Evolutionary conservation across 2,888 invertebrate genomes (phyloP), one percentile per base, ranked within the genome.

Genomic region (Frankliniella intonsa): DNA sequence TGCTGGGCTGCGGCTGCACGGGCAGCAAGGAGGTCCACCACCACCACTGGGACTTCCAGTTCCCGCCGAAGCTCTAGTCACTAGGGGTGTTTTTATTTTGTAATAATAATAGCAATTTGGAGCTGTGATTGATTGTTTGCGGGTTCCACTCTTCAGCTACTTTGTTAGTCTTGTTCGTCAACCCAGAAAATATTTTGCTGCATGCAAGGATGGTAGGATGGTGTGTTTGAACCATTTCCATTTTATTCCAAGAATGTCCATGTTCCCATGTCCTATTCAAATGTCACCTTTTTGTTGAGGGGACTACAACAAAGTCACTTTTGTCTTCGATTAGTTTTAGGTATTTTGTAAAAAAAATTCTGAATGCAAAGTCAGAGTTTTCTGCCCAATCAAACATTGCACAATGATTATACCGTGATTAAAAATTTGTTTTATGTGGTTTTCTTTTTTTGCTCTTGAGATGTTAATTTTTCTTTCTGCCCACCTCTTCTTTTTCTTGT

Each of bases 41-140:
- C 85, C 94, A 95, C 87, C 95, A 95, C 85, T 95, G 95, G 95
- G 95, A 95, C 87, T 95, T 93, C 87, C 94, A 95, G 86, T 95
- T 95, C 89, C 95, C 95, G 17, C 95, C 95, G 12, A 92, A 83
- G 3, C 84, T 76, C 22, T 76, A 76, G 69, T 38, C 38, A 22
- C 22, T 19, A 10, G 69, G 22, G 11, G 9, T 22, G 3, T 25
- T 8, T 12, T 12, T n/a, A 11, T 12, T 65, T 19, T 69, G n/a
- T 22, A 19, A 22, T 12, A 55, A 2, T 12, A 55, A 19, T 25
- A n/a, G 1, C 25, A 22, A 25, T 10, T 22, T 12, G 25, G 12
- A 76, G 22, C 62, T 76, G 69, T 76, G 69, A 76, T 76, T 76
- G 62, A 19, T n/a, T n/a, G 22, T 9, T n/a, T 76, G 22, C 69